Conservation (phyloP, 30 jellyfish, hydroid and myxozoan species). For the Chironex yamaguchii region DNA sequence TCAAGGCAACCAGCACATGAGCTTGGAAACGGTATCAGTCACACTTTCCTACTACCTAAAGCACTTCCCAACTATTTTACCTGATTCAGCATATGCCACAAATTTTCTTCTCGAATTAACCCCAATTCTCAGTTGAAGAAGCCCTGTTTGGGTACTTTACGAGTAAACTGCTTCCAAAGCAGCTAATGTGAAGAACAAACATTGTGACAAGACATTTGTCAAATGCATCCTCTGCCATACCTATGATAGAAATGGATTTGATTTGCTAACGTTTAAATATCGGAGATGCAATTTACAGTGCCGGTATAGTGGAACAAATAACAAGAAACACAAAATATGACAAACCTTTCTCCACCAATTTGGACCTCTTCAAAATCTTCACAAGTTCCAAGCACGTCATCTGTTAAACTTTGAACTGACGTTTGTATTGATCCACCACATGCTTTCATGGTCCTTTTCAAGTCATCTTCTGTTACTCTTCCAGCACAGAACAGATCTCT, state of each 20-base stretch:
- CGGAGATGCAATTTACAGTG: not conserved
- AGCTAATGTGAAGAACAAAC: too few species aligned
- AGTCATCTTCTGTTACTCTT: slow-evolving; percentile 92
- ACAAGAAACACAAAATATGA: not conserved
- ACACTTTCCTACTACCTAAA: not conserved
- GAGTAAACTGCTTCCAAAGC: too few species aligned
- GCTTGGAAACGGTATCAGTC: not conserved
- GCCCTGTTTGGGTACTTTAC: too few species aligned
- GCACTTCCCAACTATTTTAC: too few species aligned
- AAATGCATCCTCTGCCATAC: too few species aligned
- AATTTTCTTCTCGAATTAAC: too few species aligned
- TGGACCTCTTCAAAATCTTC: slow-evolving; percentile 98
- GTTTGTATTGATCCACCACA: slow-evolving; percentile 99
- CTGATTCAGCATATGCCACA: too few species aligned
- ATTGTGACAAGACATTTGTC: too few species aligned
- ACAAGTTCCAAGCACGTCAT: slow-evolving; percentile 87
- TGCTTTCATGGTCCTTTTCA: slow-evolving; percentile 95
- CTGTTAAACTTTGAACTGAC: slow-evolving; percentile 76
- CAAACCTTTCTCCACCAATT: slow-evolving; percentile 98
- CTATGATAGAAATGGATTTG: too few species aligned
- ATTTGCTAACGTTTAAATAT: too few species aligned
- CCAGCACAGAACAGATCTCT: slow-evolving; percentile 99
- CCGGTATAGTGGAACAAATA: not conserved
- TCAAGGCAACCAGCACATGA: too few species aligned
- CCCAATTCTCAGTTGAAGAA: too few species aligned